A percentile compares a stretch with the other conserved stretches of the same genome.
phyloP scores from a whole-genome alignment of 2,888 invertebrate species.

The Calliopum simillimum region DNA sequence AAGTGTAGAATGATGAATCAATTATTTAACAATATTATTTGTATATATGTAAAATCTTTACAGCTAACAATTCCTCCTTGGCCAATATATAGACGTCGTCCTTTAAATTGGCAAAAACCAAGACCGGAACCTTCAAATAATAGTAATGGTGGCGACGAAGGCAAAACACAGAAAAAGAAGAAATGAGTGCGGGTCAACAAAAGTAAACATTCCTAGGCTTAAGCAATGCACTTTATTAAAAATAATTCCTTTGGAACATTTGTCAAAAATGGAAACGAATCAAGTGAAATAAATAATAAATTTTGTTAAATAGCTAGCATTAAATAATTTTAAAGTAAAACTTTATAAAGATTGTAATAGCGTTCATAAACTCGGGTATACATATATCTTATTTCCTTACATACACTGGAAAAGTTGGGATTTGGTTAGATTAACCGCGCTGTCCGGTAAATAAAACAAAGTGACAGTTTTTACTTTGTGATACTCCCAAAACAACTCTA shows the following conservation, averaged over 20 bases:
- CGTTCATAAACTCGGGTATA: too few species aligned
- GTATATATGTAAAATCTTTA: constrained; percentile 38
- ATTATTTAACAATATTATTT: background rate
- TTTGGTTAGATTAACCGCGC: too few species aligned
- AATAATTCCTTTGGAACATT: constrained; percentile 23
- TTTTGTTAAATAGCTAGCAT: background rate
- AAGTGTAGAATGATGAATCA: constrained; percentile 55
- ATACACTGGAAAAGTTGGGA: too few species aligned
- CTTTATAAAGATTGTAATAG: too few species aligned
- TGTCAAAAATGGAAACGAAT: background rate
- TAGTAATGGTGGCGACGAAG: constrained; percentile 60
- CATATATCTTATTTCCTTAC: too few species aligned
- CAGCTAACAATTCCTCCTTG: constrained; percentile 94
- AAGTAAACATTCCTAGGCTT: constrained; percentile 17
- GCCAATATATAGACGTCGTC: constrained; percentile 92
- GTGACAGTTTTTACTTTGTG: too few species aligned
- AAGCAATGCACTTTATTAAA: constrained; percentile 7
- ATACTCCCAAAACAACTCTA: too few species aligned
- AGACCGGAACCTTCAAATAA: constrained; percentile 65
- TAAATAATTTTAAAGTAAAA: too few species aligned
- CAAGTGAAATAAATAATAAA: constrained; percentile 13
- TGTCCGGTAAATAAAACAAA: too few species aligned
- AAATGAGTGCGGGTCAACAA: constrained; percentile 33
- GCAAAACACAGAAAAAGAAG: constrained; percentile 71
- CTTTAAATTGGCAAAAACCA: constrained; percentile 91